phyloP scores from a whole-genome alignment of 2,888 invertebrate genomes.

The Oxytorus armatus region DNA sequence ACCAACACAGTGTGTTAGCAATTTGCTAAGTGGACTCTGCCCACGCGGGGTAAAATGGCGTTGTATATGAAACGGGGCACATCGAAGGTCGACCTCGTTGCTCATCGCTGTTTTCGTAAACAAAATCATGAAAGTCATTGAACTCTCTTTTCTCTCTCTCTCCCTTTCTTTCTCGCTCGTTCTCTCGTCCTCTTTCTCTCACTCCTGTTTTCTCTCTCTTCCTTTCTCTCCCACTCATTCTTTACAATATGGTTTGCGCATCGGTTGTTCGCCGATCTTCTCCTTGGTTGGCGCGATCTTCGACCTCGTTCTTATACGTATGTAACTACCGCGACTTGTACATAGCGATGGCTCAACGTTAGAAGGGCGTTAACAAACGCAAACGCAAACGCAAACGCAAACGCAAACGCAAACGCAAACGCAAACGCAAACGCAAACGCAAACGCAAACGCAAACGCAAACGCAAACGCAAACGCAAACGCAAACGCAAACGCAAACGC shows the following conservation, averaged over 20 bases:
- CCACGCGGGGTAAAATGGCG: slow-evolving; percentile 40
- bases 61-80: neutral
- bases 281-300: slow-evolving; percentile 36
- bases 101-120: slow-evolving; percentile 72
- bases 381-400: too few species aligned
- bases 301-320: slow-evolving; percentile 30
- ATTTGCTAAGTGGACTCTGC: slow-evolving; percentile 43
- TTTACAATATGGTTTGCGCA: slow-evolving; percentile 21
- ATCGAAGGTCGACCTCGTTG: slow-evolving; percentile 57
- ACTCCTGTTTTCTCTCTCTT: slow-evolving; percentile 22
- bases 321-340: slow-evolving; percentile 15
- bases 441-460: too few species aligned
- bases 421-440: too few species aligned
- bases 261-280: slow-evolving; percentile 40
- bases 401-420: too few species aligned
- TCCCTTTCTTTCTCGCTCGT: slow-evolving; percentile 20
- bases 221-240: too few species aligned
- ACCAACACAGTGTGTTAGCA: slow-evolving; percentile 9
- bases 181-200: slow-evolving; percentile 6
- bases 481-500: too few species aligned
- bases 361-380: neutral
- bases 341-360: neutral
- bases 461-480: too few species aligned
- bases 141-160: slow-evolving; percentile 62
- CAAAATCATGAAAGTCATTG: slow-evolving; percentile 76